These are phyloP conservation scores for Acleris holmiana DNA, from an alignment of 2,888 invertebrate genomes.

Conservation along the genomic window DNA sequence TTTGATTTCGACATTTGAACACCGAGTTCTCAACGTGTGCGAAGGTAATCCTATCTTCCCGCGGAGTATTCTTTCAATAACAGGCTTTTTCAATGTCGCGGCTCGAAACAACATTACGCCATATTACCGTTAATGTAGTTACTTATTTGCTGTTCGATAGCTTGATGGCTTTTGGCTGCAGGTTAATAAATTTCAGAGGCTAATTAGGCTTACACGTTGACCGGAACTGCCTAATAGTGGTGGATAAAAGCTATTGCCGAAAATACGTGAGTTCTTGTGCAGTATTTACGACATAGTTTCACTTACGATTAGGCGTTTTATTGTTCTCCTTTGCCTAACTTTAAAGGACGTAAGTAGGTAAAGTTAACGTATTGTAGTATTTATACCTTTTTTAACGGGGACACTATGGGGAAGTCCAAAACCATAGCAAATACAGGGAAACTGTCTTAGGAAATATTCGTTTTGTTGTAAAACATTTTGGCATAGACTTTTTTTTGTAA, in stretches of 20 bases:
- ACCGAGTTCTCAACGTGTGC: constrained; percentile 24
- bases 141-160: constrained; percentile 24
- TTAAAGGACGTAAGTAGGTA: constrained; percentile 10
- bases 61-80: constrained; percentile 39
- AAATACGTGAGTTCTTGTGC: constrained; percentile 19
- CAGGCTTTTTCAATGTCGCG: constrained; percentile 36
- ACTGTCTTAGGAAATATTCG: too few species aligned
- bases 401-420: too few species aligned
- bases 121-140: constrained; percentile 40
- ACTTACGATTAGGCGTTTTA: constrained; percentile 13
- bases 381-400: neutral
- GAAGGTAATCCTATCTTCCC: constrained; percentile 26
- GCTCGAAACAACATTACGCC: constrained; percentile 22
- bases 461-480: too few species aligned
- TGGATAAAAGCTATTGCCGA: constrained; percentile 26
- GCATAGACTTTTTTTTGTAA: too few species aligned
- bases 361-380: neutral
- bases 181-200: constrained; percentile 27
- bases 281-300: constrained; percentile 10
- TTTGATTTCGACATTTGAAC: constrained; percentile 14
- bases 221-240: constrained; percentile 32
- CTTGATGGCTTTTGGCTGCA: constrained; percentile 22
- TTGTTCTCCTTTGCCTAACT: constrained; percentile 1
- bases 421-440: too few species aligned
- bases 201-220: constrained; percentile 32